These are phyloP conservation scores for Conopomorpha cramerella DNA, from an alignment of 1,140 invertebrate species.

Conservation along the genomic window DNA sequence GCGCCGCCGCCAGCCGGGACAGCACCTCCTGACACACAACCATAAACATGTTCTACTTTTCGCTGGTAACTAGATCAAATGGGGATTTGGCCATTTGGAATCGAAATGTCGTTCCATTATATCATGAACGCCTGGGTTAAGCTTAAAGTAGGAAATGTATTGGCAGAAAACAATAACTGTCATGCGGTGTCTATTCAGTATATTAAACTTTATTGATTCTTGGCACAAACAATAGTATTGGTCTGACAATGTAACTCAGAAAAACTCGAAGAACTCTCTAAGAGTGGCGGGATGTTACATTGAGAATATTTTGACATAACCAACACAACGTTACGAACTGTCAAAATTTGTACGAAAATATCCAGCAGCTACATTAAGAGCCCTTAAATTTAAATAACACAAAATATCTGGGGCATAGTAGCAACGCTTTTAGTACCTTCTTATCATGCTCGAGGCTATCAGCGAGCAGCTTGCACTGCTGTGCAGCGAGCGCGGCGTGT, in stretches of 20 bases:
- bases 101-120: too few species aligned
- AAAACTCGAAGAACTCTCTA: background rate
- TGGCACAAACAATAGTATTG: too few species aligned
- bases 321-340: too few species aligned
- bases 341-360: too few species aligned
- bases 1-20: slow-evolving; percentile 77
- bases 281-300: background rate
- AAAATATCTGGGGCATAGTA: background rate
- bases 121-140: too few species aligned
- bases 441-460: slow-evolving; percentile 5
- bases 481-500: slow-evolving; percentile 75
- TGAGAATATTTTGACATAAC: background rate
- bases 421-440: background rate
- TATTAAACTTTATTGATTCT: too few species aligned
- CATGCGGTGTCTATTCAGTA: background rate
- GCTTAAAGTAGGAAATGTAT: background rate
- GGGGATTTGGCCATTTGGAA: too few species aligned
- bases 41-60: slow-evolving; percentile 1
- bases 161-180: background rate
- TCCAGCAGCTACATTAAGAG: too few species aligned
- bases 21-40: slow-evolving; percentile 59
- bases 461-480: slow-evolving; percentile 72
- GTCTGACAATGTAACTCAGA: too few species aligned
- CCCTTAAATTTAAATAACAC: too few species aligned
- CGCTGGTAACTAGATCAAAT: too few species aligned